Base-by-base conservation (phyloP, 2,888 invertebrate species). In the Chromoteleia sp. region DNA sequence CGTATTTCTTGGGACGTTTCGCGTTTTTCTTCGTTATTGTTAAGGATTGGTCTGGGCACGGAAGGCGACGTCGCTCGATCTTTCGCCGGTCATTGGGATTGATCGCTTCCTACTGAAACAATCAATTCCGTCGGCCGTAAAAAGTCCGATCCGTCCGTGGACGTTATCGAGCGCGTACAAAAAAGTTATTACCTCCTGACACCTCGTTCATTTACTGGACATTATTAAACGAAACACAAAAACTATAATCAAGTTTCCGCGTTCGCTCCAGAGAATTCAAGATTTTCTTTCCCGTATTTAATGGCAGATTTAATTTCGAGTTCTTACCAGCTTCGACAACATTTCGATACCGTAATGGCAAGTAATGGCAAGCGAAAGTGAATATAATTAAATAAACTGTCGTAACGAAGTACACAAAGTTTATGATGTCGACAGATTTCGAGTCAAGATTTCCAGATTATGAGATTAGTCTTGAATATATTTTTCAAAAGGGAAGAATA, bases 21-120 rank as follows among this genome's bases (percentile, higher is more conserved):
- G 33, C 65, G 50, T 74, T 65, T 70, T 65, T 75, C 75, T 71
- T 71, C 52, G 70, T 81, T 81, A 76, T 76, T 81, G 50, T 56
- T 76, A 75, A 70, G 58, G 21, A 81, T 75, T 43, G 70, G 58
- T 10, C n/a, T 12, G 61, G 39, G 30, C 61, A 15, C 59, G 33
- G 33, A 17, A 71, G 52, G 12, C 58, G 59, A 81, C 71, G 65
- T 70, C 71, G 43, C 25, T 52, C 65, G 75, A 81, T 81, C 59
- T 56, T 65, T 59, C 52, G 21, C 8, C 39, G 75, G 63, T 75
- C 80, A 75, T 75, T 70, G 74, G 36, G 65, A 80, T 80, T 76
- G 81, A 81, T 81, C 58, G 59, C 59, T 59, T 76, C 70, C 65
- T 21, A 56, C 43, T 30, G 75, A 71, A 75, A 81, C 81, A 81